Evolutionary conservation across 1,140 invertebrate genomes (phyloP).

Genomic region (Nymphalis io): DNA sequence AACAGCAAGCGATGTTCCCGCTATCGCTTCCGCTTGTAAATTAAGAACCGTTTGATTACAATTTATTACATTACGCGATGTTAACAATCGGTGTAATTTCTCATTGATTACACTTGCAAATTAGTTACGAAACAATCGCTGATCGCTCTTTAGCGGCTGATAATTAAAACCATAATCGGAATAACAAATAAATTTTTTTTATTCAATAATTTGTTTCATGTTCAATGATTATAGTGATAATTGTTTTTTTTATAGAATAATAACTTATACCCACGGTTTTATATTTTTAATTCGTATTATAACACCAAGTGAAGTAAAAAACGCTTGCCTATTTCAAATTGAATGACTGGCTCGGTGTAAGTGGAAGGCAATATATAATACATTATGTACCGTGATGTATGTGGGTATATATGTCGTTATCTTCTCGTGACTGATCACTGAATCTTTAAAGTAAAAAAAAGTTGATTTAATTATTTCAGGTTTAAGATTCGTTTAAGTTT

Average conservation of each 20-base stretch:
- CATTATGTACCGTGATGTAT: too few relatives aligned
- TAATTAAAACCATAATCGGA: slow-evolving; percentile 5
- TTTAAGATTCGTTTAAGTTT: too few relatives aligned
- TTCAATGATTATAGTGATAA: background rate
- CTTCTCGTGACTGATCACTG: too few relatives aligned
- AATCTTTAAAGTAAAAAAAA: too few relatives aligned
- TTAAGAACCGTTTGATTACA: slow-evolving; percentile 29
- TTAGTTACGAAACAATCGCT: slow-evolving; percentile 21
- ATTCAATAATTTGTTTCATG: background rate
- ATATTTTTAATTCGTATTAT: too few relatives aligned
- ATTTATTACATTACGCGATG: slow-evolving; percentile 43
- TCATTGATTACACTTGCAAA: slow-evolving; percentile 44
- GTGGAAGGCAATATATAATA: too few relatives aligned
- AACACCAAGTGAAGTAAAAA: too few relatives aligned
- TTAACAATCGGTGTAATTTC: slow-evolving; percentile 42
- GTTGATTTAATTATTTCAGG: too few relatives aligned
- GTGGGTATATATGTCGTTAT: too few relatives aligned
- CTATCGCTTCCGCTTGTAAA: slow-evolving; percentile 26
- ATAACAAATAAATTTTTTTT: slow-evolving; percentile 4
- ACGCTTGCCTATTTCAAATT: too few relatives aligned
- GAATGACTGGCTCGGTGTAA: too few relatives aligned
- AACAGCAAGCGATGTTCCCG: background rate
- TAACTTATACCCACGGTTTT: background rate
- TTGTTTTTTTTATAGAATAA: background rate
- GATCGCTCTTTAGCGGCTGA: slow-evolving; percentile 21